Conservation (phyloP, 1,140 invertebrate species). For the Euwallacea fornicatus region DNA sequence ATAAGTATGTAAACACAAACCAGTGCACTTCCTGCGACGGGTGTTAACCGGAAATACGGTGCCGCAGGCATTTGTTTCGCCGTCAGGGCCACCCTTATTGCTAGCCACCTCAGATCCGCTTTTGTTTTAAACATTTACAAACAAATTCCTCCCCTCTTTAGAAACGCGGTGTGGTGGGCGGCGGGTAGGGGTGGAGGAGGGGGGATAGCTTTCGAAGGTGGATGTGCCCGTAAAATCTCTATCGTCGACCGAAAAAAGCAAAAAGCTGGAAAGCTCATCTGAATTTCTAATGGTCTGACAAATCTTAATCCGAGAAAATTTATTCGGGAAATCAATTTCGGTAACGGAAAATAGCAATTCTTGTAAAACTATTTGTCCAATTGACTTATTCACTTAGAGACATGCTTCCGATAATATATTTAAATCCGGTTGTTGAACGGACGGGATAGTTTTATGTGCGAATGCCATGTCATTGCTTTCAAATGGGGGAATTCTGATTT, state of each 20-base stretch:
- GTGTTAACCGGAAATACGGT: constrained; percentile 48
- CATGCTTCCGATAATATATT: constrained; percentile 17
- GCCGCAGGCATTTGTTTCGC: constrained; percentile 37
- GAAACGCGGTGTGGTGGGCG: too few relatives aligned
- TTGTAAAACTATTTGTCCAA: constrained; percentile 14
- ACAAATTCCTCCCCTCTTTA: neutral
- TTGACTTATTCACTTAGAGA: constrained; percentile 19
- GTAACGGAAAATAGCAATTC: constrained; percentile 16
- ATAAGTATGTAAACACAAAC: constrained; percentile 48
- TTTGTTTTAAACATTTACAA: constrained; percentile 30
- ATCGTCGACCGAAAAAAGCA: too few relatives aligned
- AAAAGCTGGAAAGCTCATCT: constrained; percentile 1
- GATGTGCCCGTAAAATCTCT: too few relatives aligned
- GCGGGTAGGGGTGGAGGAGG: too few relatives aligned
- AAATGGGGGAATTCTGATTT: too few relatives aligned
- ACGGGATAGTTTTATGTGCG: constrained; percentile 6
- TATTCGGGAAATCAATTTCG: constrained; percentile 17
- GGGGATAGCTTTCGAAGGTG: too few relatives aligned
- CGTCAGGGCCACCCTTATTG: constrained; percentile 30
- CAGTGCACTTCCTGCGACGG: constrained; percentile 47
- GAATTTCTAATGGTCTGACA: constrained; percentile 8
- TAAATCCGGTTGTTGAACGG: constrained; percentile 19
- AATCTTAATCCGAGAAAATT: constrained; percentile 12
- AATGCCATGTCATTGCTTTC: constrained; percentile 1
- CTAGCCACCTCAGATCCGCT: constrained; percentile 21